Evolutionary conservation across 2,888 invertebrate genomes (phyloP).

Genomic region (Drosophila infuscata): DNA sequence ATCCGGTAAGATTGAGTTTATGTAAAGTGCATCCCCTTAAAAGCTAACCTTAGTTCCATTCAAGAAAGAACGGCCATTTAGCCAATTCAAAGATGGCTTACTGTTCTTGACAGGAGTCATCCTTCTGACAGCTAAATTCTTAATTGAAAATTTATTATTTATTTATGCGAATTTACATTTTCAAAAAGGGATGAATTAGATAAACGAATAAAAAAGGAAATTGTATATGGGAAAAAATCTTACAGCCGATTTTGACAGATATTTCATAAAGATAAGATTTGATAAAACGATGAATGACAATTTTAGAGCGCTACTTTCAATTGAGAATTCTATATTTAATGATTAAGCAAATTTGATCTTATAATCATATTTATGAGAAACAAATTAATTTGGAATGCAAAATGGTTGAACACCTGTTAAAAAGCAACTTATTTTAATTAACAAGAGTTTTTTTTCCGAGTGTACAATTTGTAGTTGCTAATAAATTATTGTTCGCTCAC

Average conservation of each 20-base stretch:
- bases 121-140: not conserved
- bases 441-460: not conserved
- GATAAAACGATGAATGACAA: too few species aligned
- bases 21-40: not conserved
- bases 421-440: not conserved
- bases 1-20: slow-evolving; percentile 86
- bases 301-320: too few species aligned
- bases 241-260: too few species aligned
- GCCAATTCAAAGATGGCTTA: not conserved
- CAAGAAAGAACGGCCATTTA: not conserved
- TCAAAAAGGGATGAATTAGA: too few species aligned
- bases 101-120: not conserved
- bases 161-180: too few species aligned
- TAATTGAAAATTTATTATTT: not conserved
- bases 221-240: too few species aligned
- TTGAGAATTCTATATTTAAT: not conserved
- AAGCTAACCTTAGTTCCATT: not conserved
- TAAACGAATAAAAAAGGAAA: too few species aligned
- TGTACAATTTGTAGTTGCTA: not conserved
- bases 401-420: not conserved
- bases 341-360: not conserved
- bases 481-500: slow-evolving; percentile 65
- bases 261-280: too few species aligned
- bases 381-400: not conserved
- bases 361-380: not conserved